Conservation (phyloP, 2,797 vertebrate genomes). For the Vultur gryphus region DNA sequence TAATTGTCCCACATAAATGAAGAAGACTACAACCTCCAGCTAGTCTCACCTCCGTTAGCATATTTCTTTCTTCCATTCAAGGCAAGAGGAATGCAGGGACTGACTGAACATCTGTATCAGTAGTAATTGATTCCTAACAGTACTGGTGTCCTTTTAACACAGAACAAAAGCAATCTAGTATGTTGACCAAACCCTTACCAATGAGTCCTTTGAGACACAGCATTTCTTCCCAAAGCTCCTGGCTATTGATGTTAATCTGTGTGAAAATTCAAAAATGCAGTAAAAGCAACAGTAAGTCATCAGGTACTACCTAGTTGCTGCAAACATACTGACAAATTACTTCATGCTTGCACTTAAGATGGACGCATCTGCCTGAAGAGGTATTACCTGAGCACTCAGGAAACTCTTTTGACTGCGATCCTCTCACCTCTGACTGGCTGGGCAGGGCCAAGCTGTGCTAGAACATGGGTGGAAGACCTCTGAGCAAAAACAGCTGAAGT, state of each 20-base stretch:
- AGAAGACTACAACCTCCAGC: neutral
- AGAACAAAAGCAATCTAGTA: neutral
- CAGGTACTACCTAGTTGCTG: neutral
- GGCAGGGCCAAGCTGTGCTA: neutral
- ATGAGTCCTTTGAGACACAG: slow-evolving; percentile 85
- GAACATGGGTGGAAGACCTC: neutral
- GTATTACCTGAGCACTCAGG: neutral
- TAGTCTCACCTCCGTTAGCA: neutral
- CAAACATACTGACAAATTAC: neutral
- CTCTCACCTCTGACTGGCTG: neutral
- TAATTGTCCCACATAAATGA: neutral
- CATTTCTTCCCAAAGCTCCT: slow-evolving; percentile 93
- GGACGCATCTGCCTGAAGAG: neutral
- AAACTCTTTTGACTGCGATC: neutral
- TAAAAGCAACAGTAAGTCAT: neutral
- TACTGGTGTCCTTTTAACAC: neutral
- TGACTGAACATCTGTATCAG: neutral
- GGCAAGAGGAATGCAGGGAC: neutral
- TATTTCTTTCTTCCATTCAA: neutral
- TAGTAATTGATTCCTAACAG: neutral
- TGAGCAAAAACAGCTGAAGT: neutral
- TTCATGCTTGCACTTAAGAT: neutral
- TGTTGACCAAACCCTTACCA: slow-evolving; percentile 75
- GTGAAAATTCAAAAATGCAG: neutral
- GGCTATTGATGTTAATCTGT: slow-evolving; percentile 83